Evolutionary conservation across 2,888 invertebrate species (phyloP).

Genomic region (Gandaritis pyraliata): DNA sequence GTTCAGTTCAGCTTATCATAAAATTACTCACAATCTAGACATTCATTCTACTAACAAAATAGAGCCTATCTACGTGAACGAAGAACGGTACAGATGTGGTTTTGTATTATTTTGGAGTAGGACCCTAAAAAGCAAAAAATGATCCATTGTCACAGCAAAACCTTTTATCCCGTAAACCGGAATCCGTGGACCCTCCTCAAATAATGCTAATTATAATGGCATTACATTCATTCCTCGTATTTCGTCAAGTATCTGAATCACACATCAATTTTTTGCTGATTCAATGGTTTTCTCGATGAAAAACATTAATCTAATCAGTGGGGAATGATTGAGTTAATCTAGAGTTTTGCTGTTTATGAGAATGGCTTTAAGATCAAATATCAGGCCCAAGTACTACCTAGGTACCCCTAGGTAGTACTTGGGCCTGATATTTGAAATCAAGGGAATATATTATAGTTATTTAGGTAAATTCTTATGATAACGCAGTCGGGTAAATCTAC

Average conservation of each 20-base stretch:
- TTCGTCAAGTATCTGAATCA: slow-evolving; percentile 77
- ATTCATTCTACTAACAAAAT: too few relatives aligned
- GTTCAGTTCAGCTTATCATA: too few relatives aligned
- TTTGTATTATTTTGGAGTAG: slow-evolving; percentile 4
- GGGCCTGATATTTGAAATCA: too few relatives aligned
- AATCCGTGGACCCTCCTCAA: slow-evolving; percentile 76
- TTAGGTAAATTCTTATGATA: too few relatives aligned
- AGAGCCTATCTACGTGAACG: not conserved
- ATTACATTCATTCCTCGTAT: slow-evolving; percentile 81
- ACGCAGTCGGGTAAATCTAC: too few relatives aligned
- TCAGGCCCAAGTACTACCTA: too few relatives aligned
- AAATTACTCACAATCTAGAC: too few relatives aligned
- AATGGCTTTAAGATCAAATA: too few relatives aligned
- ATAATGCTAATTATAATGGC: slow-evolving; percentile 84
- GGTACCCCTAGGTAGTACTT: too few relatives aligned
- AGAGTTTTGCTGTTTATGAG: not conserved
- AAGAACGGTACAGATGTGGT: too few relatives aligned
- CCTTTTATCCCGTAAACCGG: slow-evolving; percentile 80
- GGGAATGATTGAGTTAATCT: slow-evolving; percentile 30
- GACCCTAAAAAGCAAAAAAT: slow-evolving; percentile 58
- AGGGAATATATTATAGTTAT: too few relatives aligned
- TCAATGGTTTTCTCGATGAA: slow-evolving; percentile 68
- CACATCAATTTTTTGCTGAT: slow-evolving; percentile 66
- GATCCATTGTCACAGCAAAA: slow-evolving; percentile 73
- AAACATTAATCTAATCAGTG: slow-evolving; percentile 67